Conservation (phyloP, 2,113 vertebrate species). For the Rhegmatorhina hoffmannsi region DNA sequence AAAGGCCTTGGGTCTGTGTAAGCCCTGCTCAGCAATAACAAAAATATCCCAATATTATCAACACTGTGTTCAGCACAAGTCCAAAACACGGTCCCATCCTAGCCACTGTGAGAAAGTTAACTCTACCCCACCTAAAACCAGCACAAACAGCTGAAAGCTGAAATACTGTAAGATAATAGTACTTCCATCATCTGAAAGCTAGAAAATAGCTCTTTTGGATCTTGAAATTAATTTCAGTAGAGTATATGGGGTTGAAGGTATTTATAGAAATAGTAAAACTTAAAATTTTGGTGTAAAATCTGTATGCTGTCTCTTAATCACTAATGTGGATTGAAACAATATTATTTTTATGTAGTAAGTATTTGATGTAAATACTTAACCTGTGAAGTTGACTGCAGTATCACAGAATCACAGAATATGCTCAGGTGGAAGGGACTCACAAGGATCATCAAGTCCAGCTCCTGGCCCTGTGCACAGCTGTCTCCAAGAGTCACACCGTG, state of each 20-base stretch:
- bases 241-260: background rate
- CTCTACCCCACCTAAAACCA: background rate
- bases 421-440: background rate
- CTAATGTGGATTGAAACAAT: background rate
- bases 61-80: background rate
- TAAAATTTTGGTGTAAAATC: background rate
- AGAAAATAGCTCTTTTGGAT: background rate
- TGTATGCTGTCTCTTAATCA: background rate
- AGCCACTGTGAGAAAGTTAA: background rate
- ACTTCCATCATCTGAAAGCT: background rate
- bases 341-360: background rate
- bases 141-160: background rate
- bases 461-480: background rate
- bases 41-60: rapidly evolving
- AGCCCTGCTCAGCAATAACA: background rate
- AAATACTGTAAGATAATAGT: background rate
- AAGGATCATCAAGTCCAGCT: background rate
- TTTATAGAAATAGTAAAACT: background rate
- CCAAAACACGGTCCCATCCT: background rate
- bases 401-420: background rate
- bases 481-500: background rate
- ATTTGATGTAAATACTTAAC: background rate
- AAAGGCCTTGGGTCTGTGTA: background rate
- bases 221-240: background rate
- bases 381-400: background rate